phyloP scores from a whole-genome alignment of 2,113 vertebrate genomes.

The Oryzias celebensis region DNA sequence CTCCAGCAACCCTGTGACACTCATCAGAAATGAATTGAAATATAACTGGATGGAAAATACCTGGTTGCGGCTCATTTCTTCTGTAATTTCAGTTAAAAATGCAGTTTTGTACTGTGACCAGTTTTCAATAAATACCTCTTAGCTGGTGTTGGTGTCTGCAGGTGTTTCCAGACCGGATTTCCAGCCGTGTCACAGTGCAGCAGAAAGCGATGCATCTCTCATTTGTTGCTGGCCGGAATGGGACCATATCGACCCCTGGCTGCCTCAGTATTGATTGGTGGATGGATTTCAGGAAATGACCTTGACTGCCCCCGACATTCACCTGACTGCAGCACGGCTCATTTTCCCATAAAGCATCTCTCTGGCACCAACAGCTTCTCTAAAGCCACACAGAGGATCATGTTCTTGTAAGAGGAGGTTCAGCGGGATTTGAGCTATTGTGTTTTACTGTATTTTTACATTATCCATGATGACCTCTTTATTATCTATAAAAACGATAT shows the following conservation, averaged over 20 bases:
- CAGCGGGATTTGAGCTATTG: too few species aligned
- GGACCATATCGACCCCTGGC: constrained; percentile 62
- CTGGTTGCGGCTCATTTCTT: too few species aligned
- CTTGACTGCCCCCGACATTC: constrained; percentile 56
- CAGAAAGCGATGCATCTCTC: constrained; percentile 13
- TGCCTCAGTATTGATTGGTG: constrained; percentile 49
- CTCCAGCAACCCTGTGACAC: not conserved
- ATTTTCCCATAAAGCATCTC: constrained; percentile 53
- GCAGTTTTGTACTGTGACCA: too few species aligned
- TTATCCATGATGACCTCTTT: too few species aligned
- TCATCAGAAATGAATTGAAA: not conserved
- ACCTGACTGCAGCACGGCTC: constrained; percentile 52
- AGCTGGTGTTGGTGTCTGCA: too few species aligned
- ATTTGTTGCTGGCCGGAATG: constrained; percentile 25
- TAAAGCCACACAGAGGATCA: constrained; percentile 22
- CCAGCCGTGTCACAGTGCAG: not conserved
- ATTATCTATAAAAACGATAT: too few species aligned
- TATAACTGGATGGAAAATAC: too few species aligned
- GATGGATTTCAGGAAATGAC: constrained; percentile 75
- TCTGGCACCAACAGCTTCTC: constrained; percentile 47
- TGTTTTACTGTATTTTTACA: too few species aligned
- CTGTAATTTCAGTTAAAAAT: too few species aligned
- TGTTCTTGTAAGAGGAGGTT: constrained; percentile 2
- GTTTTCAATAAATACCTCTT: too few species aligned
- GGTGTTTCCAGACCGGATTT: too few species aligned